phyloP scores from a whole-genome alignment of 2,113 vertebrate species.

The Chlorodrepanis virens region DNA sequence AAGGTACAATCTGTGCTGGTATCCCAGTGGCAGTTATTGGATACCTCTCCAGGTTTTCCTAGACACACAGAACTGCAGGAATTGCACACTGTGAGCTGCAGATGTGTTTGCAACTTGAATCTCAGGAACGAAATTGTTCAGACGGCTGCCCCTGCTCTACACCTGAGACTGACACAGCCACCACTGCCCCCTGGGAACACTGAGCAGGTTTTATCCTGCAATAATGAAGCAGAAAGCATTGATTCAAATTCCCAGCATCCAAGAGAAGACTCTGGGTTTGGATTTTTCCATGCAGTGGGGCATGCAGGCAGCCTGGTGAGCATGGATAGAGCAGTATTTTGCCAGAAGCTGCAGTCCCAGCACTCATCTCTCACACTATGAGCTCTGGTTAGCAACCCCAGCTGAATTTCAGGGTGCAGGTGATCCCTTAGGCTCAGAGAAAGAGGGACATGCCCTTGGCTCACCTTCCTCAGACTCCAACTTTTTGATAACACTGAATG shows the following conservation, averaged over 20 bases:
- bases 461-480: background rate
- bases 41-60: background rate
- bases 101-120: background rate
- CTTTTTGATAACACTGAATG: background rate
- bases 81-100: background rate
- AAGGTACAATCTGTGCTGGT: background rate
- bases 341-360: background rate
- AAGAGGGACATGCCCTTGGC: background rate
- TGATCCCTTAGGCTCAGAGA: background rate
- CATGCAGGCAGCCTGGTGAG: background rate
- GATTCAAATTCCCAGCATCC: background rate
- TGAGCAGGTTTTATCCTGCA: background rate
- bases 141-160: background rate
- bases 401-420: background rate
- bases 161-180: background rate
- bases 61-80: background rate
- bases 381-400: background rate
- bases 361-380: background rate
- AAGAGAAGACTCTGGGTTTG: background rate
- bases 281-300: rapidly evolving
- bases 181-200: background rate
- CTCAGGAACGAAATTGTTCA: background rate
- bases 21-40: background rate
- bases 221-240: background rate
- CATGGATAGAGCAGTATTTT: background rate